phyloP scores from a whole-genome alignment of 1,140 invertebrate species.

The Chironomus striatipennis region DNA sequence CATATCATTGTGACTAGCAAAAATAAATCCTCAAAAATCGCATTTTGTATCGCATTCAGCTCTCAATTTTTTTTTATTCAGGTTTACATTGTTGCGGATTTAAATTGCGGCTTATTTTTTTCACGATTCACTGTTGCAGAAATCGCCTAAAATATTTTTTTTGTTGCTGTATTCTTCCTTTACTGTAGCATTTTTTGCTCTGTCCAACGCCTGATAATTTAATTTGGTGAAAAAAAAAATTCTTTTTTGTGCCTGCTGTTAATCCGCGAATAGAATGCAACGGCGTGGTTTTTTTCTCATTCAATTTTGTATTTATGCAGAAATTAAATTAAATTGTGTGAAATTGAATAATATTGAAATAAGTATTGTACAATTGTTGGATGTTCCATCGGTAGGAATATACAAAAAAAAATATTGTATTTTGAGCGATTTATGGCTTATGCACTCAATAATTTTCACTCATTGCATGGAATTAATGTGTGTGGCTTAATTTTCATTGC shows the following conservation, averaged over 20 bases:
- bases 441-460: constrained; percentile 22
- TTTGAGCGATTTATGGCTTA: constrained; percentile 23
- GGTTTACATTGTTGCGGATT: constrained; percentile 21
- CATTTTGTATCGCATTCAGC: neutral
- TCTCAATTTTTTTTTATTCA: neutral
- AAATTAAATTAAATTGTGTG: constrained; percentile 24
- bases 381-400: neutral
- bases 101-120: constrained; percentile 20
- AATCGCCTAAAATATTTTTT: neutral
- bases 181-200: neutral
- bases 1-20: constrained; percentile 16
- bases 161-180: neutral
- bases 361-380: constrained; percentile 10
- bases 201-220: constrained; percentile 10
- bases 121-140: constrained; percentile 10
- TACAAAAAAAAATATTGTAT: neutral
- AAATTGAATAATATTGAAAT: constrained; percentile 21
- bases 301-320: neutral
- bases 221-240: constrained; percentile 7
- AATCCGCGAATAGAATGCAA: constrained; percentile 23
- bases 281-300: constrained; percentile 4
- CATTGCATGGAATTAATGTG: constrained; percentile 20
- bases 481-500: constrained; percentile 15
- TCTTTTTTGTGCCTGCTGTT: neutral
- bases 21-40: constrained; percentile 22